Evolutionary conservation across 2,888 invertebrate species (phyloP).

Genomic region (Morpho achilles): DNA sequence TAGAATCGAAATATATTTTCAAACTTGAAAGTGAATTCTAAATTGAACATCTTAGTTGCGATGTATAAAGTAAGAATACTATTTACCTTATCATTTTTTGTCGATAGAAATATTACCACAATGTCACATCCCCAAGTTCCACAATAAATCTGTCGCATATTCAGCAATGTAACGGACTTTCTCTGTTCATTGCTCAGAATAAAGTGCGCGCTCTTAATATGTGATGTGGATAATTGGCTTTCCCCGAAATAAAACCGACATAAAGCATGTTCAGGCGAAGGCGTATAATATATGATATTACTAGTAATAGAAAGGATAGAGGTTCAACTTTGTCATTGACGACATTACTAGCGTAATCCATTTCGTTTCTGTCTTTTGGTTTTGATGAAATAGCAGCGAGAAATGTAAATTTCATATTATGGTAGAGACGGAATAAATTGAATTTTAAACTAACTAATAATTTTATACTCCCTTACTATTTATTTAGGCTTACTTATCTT

Average conservation of each 20-base stretch:
- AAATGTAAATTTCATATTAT: too few species aligned
- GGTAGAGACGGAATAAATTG: too few species aligned
- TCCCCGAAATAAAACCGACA: conserved; percentile 59
- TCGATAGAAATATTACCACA: conserved; percentile 24
- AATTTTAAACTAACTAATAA: too few species aligned
- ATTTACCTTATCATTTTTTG: conserved; percentile 10
- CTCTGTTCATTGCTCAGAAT: conserved; percentile 74
- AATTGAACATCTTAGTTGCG: neutral
- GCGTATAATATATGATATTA: conserved; percentile 23
- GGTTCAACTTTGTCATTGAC: neutral
- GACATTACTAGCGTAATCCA: neutral
- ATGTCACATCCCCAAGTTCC: conserved; percentile 49
- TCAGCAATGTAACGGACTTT: conserved; percentile 77
- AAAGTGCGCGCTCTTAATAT: conserved; percentile 70
- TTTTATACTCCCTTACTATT: too few species aligned
- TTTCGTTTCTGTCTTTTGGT: too few species aligned
- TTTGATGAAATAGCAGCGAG: too few species aligned
- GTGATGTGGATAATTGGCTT: conserved; percentile 75
- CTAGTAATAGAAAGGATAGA: conserved; percentile 9
- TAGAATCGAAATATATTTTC: too few species aligned
- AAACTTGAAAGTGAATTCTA: too few species aligned
- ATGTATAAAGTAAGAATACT: conserved; percentile 1
- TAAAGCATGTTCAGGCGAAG: conserved; percentile 39
- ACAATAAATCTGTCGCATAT: conserved; percentile 79
- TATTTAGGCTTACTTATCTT: too few species aligned